Evolutionary conservation across 1,140 invertebrate species (phyloP).

Genomic region (Sogatella furcifera): DNA sequence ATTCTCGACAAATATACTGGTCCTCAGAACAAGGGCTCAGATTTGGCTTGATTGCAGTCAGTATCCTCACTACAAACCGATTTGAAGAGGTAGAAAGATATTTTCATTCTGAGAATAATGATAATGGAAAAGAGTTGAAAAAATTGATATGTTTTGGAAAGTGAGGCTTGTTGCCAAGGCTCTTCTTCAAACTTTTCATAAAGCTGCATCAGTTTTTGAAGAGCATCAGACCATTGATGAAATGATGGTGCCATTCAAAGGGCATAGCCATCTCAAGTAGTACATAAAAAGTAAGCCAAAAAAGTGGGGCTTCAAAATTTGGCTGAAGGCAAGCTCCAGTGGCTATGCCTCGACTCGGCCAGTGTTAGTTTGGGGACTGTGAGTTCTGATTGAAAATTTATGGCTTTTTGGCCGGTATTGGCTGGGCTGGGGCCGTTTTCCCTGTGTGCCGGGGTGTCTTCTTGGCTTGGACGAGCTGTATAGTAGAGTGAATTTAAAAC

Average conservation of each 20-base stretch:
- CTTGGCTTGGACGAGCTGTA: too few species aligned
- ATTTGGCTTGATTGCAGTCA: slow-evolving; percentile 15
- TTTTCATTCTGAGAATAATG: slow-evolving; percentile 27
- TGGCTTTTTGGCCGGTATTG: too few species aligned
- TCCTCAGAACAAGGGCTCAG: slow-evolving; percentile 7
- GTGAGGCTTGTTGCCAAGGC: slow-evolving; percentile 21
- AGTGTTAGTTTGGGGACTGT: too few species aligned
- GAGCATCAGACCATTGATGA: slow-evolving; percentile 29
- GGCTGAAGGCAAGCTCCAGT: slow-evolving; percentile 21
- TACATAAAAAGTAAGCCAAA: slow-evolving; percentile 29
- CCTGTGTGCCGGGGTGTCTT: too few species aligned
- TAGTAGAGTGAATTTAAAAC: too few species aligned
- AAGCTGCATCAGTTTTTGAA: slow-evolving; percentile 25
- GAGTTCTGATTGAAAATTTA: too few species aligned
- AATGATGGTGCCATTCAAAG: slow-evolving; percentile 28
- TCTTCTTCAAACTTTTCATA: slow-evolving; percentile 21
- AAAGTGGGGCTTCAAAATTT: slow-evolving; percentile 30
- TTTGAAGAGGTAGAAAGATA: slow-evolving; percentile 25
- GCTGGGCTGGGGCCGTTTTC: too few species aligned
- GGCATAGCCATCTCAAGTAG: slow-evolving; percentile 21
- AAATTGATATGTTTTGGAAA: slow-evolving; percentile 20
- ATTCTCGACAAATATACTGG: slow-evolving; percentile 11
- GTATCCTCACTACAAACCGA: slow-evolving; percentile 22
- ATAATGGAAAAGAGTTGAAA: slow-evolving; percentile 9
- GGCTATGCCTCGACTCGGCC: slow-evolving; percentile 24